These are phyloP conservation scores for Steinernema khuongi DNA, from an alignment of 1,140 invertebrate genomes.

Conservation along the genomic window DNA sequence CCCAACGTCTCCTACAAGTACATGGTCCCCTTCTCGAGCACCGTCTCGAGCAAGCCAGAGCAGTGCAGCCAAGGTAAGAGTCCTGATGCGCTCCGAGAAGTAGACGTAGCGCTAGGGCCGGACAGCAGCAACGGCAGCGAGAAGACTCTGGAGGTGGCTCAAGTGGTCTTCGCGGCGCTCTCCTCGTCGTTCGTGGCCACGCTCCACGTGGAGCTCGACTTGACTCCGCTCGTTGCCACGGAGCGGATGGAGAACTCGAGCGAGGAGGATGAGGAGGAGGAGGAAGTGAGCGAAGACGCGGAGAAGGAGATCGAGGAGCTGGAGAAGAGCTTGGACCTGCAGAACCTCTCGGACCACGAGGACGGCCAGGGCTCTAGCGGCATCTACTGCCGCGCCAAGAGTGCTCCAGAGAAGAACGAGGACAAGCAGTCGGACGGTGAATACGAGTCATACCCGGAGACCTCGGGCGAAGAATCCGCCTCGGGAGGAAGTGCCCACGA, in stretches of 20 bases:
- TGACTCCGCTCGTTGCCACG: neutral
- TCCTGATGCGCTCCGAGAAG: neutral
- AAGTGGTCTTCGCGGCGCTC: neutral
- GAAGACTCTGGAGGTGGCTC: neutral
- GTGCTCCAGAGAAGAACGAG: neutral
- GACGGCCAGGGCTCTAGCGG: neutral
- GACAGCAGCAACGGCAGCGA: neutral
- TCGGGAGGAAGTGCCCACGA: neutral
- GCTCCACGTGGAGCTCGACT: neutral
- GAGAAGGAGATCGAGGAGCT: neutral
- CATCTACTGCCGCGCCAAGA: neutral
- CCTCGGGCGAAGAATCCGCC: neutral
- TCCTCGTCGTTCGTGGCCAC: neutral
- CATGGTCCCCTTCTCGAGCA: neutral
- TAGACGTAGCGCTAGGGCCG: neutral
- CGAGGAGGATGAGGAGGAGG: neutral
- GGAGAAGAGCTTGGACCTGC: neutral
- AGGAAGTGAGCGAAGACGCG: neutral
- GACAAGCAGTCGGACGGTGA: neutral
- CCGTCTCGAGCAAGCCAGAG: neutral
- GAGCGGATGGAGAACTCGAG: too few relatives aligned
- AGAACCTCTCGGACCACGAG: neutral
- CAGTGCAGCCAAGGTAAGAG: neutral
- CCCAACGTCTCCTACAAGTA: neutral
- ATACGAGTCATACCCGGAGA: neutral